Evolutionary conservation across 2,797 vertebrate genomes (phyloP).

Genomic region (Orientallactaga sibirica): DNA sequence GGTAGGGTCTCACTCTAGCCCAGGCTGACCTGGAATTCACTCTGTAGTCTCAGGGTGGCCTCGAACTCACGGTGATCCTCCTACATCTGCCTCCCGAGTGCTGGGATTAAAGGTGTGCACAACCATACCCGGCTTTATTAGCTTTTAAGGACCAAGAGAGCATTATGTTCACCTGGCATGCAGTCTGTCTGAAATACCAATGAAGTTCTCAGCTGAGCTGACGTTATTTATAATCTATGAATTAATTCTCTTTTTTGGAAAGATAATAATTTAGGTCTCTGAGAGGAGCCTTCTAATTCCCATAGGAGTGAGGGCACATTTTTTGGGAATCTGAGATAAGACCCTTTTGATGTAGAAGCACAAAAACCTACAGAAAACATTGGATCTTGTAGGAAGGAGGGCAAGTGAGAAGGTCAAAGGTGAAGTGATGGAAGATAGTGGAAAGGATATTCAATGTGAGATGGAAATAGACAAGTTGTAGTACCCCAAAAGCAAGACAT

Average conservation of each 20-base stretch:
- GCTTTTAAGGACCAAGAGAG: constrained; percentile 87
- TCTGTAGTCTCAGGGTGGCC: too few relatives aligned
- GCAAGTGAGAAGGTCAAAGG: constrained; percentile 85
- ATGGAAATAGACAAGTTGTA: not conserved
- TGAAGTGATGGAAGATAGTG: constrained; percentile 50
- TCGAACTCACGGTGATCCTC: too few relatives aligned
- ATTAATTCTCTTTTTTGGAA: constrained; percentile 85
- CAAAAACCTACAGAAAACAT: not conserved
- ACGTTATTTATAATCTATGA: constrained; percentile 88
- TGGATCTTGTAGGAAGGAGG: constrained; percentile 74
- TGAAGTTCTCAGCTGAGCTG: constrained; percentile 88
- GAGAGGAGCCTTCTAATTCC: constrained; percentile 75
- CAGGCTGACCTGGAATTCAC: too few relatives aligned
- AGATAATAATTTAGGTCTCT: constrained; percentile 86
- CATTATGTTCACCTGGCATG: constrained; percentile 76
- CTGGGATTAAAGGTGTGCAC: too few relatives aligned
- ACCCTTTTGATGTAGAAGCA: constrained; percentile 4
- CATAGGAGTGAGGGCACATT: constrained; percentile 65
- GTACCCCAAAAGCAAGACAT: constrained; percentile 49
- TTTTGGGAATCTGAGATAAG: constrained; percentile 58
- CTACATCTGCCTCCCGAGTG: too few relatives aligned
- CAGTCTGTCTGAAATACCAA: constrained; percentile 83
- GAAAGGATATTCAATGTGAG: constrained; percentile 40
- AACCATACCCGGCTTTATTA: not conserved
- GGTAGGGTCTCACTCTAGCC: too few relatives aligned